Evolutionary conservation across 1,140 invertebrate species (phyloP), one percentile per base, ranked within the genome.

Genomic region (Drosophila arawakana): DNA sequence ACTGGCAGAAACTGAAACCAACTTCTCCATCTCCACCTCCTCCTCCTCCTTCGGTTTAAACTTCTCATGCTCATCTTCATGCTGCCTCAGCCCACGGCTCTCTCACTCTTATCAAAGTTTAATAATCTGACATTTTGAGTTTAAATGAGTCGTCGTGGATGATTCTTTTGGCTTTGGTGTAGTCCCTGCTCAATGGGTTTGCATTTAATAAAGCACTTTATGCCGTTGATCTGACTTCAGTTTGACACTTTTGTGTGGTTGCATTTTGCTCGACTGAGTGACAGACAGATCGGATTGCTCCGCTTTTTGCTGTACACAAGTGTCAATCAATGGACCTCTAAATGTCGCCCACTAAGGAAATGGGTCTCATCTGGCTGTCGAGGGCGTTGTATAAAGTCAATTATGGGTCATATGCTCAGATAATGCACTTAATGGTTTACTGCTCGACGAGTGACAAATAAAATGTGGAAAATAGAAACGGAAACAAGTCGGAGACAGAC

Each of bases 71-170:
- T 80, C 81, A 78, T 80, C 69, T 71, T 84, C 73, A 61, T 65
- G 55, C 25, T 39, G 70, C 74, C 74, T 55, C 65, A 44, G 82
- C 82, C 82, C 82, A 85, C 82, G 79, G 82, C 44, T 30, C 25
- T 39, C 9, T 9, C 5, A 18, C 47, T 41, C 82, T 88, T 88
- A 88, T 88, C 84, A 83, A 66, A 72, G 47, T 81, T 80, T 61
- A 84, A 89, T 89, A 89, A 88, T 88, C 84, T 88, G 84, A 88
- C 84, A 78, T 89, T 89, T 88, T 67, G 80, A 80, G 83, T 86
- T 83, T 82, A 86, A 86, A 82, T 86, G 80, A 80, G 73, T 71
- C 60, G 63, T 61, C 72, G 57, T 47, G 39, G 34, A 9, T 49
- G 18, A 35, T 43, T 74, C 30, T n/a, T 18, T 30, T 47, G 55